phyloP scores from a whole-genome alignment of 2,888 invertebrate species.

The Caenorhabditis sinica region DNA sequence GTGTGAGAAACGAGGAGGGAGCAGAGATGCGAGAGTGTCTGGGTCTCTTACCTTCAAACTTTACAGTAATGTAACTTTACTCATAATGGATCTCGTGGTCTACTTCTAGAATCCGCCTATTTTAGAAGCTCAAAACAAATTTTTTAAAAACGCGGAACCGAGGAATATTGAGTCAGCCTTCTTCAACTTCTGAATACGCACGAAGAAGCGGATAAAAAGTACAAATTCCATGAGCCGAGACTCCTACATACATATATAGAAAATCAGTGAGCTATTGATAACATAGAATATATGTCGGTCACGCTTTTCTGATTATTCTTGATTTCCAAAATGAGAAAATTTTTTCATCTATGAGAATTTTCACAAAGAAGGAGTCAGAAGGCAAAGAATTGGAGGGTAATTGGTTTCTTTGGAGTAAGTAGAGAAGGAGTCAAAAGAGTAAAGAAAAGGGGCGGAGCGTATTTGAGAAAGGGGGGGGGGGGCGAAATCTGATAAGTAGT shows the following conservation, averaged over 20 bases:
- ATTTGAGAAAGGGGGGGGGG: background rate
- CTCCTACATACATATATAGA: background rate
- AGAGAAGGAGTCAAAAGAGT: background rate
- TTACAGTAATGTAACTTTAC: background rate
- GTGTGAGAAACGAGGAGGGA: background rate
- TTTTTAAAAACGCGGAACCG: no score
- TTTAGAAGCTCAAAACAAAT: no score
- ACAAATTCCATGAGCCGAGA: no score
- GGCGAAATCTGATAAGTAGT: background rate
- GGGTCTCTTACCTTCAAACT: background rate
- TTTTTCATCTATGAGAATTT: no score
- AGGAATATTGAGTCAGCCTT: no score
- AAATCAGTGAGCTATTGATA: slow-evolving; percentile 22
- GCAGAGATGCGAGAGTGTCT: slow-evolving; percentile 1
- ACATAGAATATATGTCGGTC: background rate
- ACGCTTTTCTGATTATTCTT: no score
- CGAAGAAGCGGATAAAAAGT: no score
- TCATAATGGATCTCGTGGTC: no score
- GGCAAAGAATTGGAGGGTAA: slow-evolving; percentile 8
- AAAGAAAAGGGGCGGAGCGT: no score
- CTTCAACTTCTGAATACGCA: no score
- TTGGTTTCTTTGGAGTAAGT: background rate
- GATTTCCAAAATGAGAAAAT: background rate
- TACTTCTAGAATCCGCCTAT: no score
- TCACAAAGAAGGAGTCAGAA: slow-evolving; percentile 10